A percentile compares a stretch with the other conserved stretches of the same genome.
Evolutionary conservation across 1,140 invertebrate species (phyloP).

Genomic region (Sitophilus oryzae): DNA sequence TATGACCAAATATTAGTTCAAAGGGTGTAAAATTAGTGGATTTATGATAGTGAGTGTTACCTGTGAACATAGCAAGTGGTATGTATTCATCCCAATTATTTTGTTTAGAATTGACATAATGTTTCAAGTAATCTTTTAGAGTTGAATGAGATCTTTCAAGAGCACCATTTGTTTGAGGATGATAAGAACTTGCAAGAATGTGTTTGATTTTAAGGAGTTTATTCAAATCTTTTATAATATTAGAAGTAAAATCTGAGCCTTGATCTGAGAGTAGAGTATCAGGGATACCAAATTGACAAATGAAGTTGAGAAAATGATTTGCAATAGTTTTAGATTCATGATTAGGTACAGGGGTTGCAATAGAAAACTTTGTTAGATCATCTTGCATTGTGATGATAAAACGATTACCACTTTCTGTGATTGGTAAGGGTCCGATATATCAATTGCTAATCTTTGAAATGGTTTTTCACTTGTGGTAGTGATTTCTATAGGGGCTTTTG

Average conservation of each 20-base stretch:
- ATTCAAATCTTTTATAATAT: neutral
- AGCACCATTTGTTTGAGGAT: no score
- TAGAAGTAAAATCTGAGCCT: no score
- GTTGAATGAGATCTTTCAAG: neutral
- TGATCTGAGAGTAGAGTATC: neutral
- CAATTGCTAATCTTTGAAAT: neutral
- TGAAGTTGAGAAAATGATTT: neutral
- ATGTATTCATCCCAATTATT: no score
- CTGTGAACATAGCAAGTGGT: no score
- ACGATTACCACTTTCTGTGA: no score
- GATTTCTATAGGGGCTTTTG: slow-evolving; percentile 40
- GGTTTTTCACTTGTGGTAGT: slow-evolving; percentile 28
- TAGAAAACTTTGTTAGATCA: neutral
- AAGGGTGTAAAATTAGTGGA: no score
- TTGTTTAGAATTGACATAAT: neutral
- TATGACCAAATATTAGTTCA: no score
- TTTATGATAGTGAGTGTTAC: no score
- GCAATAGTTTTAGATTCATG: no score
- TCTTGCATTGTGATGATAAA: no score
- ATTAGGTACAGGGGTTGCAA: neutral
- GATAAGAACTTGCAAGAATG: no score
- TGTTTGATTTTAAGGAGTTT: slow-evolving; percentile 33
- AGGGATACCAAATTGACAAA: neutral
- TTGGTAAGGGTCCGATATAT: neutral
- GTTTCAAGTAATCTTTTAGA: slow-evolving; percentile 3